A percentile compares a stretch with the other conserved stretches of the same genome.
Conservation (phyloP, 1,140 invertebrate species). For the Lepidostoma basale region DNA sequence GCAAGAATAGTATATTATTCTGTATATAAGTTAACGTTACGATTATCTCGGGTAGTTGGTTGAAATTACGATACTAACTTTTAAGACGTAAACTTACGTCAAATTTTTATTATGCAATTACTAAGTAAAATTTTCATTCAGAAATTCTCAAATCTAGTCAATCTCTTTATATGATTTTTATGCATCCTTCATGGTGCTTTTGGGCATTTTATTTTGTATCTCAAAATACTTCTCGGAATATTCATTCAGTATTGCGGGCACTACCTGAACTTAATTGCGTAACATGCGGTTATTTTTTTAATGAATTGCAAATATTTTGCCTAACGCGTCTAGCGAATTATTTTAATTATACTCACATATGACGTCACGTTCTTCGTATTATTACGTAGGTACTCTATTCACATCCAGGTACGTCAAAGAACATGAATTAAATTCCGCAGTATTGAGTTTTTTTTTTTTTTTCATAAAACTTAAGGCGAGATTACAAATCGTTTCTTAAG, state of each 20-base stretch:
- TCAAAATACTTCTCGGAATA: neutral
- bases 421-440: neutral
- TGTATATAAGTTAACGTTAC: too few species aligned
- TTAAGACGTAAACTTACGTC: too few species aligned
- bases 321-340: slow-evolving; percentile 5
- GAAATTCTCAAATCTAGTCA: neutral
- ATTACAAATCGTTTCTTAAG: neutral
- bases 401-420: neutral
- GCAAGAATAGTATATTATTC: too few species aligned
- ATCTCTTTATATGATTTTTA: slow-evolving; percentile 10
- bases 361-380: neutral
- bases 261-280: slow-evolving; percentile 6
- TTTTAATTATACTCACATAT: neutral
- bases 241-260: neutral
- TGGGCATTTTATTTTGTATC: neutral
- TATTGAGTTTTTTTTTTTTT: neutral
- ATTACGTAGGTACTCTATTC: neutral
- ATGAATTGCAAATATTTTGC: slow-evolving; percentile 19
- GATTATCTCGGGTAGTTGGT: too few species aligned
- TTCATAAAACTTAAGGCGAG: neutral
- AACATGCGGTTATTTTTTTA: slow-evolving; percentile 9
- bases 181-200: slow-evolving; percentile 7
- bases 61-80: too few species aligned
- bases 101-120: neutral
- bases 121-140: neutral